These are phyloP conservation scores for Ciconia boyciana DNA, from an alignment of 2,113 vertebrate species.

Conservation along the genomic window DNA sequence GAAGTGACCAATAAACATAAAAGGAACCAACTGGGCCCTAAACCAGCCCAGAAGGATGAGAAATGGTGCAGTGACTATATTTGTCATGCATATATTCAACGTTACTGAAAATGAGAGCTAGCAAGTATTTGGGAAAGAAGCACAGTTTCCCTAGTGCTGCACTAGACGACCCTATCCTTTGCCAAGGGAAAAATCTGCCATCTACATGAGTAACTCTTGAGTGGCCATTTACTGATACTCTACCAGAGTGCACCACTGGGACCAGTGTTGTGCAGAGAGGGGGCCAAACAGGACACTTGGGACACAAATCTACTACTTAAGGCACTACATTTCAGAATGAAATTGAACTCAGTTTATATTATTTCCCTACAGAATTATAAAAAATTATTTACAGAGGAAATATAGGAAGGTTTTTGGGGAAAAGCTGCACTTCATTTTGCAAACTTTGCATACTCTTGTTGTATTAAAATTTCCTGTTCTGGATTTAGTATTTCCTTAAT, in stretches of 20 bases:
- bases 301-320: neutral
- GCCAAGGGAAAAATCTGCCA: neutral
- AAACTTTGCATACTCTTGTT: neutral
- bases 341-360: neutral
- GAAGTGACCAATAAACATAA: neutral
- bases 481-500: neutral
- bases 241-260: neutral
- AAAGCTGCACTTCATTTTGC: neutral
- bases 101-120: neutral
- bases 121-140: neutral
- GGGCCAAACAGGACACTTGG: neutral
- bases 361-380: neutral
- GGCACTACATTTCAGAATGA: neutral
- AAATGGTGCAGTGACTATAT: neutral
- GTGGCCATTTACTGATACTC: neutral
- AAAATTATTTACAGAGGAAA: neutral
- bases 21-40: neutral
- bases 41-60: neutral
- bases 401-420: too few species aligned
- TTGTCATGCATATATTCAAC: neutral
- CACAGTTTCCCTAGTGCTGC: neutral
- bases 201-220: neutral
- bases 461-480: neutral
- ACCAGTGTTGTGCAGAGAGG: neutral
- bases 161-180: neutral